A percentile compares a stretch with the other conserved stretches of the same genome.
Evolutionary conservation across 2,888 invertebrate genomes (phyloP).

Genomic region (Mongoloraphidia duomilia): DNA sequence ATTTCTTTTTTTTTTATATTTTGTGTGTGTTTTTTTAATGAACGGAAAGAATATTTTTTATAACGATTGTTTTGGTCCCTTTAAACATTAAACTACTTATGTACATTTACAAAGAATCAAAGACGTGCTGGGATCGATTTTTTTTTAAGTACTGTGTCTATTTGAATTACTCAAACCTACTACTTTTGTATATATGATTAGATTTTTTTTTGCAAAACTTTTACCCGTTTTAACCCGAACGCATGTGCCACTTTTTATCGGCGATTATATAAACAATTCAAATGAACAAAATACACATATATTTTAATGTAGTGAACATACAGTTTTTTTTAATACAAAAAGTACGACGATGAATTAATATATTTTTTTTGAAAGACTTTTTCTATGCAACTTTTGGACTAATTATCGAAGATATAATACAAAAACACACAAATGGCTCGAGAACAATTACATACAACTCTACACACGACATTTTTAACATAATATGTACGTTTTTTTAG

Average conservation of each 20-base stretch:
- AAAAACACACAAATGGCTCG: background rate
- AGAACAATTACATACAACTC: background rate
- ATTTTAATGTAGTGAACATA: conserved; percentile 5
- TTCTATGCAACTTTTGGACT: background rate
- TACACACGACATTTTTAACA: too few species aligned
- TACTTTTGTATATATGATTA: conserved; percentile 3
- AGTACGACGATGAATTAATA: background rate
- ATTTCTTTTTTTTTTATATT: background rate
- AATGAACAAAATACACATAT: conserved; percentile 10
- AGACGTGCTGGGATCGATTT: background rate
- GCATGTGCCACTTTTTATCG: conserved; percentile 6
- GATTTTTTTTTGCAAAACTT: conserved; percentile 2
- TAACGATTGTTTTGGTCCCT: background rate
- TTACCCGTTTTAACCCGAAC: conserved; percentile 16
- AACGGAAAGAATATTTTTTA: background rate
- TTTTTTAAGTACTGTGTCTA: background rate
- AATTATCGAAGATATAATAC: background rate
- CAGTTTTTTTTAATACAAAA: background rate
- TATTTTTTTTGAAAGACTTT: background rate
- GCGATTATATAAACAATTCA: conserved; percentile 5
- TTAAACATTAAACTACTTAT: background rate
- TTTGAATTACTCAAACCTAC: background rate
- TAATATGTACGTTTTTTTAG: too few species aligned
- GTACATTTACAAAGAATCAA: background rate
- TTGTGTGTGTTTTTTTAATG: conserved; percentile 7